Evolutionary conservation across 1,140 invertebrate genomes (phyloP), one percentile per base, ranked within the genome.

Genomic region (Diabrotica undecimpunctata): DNA sequence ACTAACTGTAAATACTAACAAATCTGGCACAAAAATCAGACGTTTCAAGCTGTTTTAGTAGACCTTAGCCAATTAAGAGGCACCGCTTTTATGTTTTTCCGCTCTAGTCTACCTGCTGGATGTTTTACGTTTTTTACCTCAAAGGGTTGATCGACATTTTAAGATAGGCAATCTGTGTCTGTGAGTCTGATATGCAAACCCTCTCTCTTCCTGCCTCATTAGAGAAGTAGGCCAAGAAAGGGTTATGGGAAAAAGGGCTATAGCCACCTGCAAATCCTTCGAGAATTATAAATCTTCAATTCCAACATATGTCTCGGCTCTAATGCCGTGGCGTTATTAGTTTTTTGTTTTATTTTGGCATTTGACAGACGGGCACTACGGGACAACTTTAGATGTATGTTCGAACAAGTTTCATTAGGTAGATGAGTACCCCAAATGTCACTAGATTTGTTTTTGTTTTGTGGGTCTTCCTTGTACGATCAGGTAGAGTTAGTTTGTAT

Each of bases 181-280:
- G 25, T 25, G 25, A n/a, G 41, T 6, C 41, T 46, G 41, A 46
- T 46, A 46, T 46, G 41, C 41, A 46, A 46, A 46, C 72, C 72
- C 72, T 69, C 70, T 66, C 66, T 68, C 67, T 66, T 71, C 68
- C 65, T 64, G 67, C 53, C 66, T 72, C 68, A 72, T 72, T 70
- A 72, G 68, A 70, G 64, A 74, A 74, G 61, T 74, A 70, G 72
- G 72, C 69, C 72, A 71, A 50, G 65, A 68, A 72, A 73, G 70
- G 72, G 72, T 72, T 73, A 70, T 72, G 70, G 72, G 72, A 74
- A 72, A 68, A 69, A 51, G 63, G 70, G 70, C 41, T n/a, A n/a
- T 46, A 46, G 41, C 41, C 72, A 74, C 72, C 72, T 74, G 72
- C 72, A 69, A 46, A 70, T 66, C 67, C 70, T 68, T 62, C 69